Conservation (phyloP, 2,113 vertebrate genomes). For the Psophia crepitans region DNA sequence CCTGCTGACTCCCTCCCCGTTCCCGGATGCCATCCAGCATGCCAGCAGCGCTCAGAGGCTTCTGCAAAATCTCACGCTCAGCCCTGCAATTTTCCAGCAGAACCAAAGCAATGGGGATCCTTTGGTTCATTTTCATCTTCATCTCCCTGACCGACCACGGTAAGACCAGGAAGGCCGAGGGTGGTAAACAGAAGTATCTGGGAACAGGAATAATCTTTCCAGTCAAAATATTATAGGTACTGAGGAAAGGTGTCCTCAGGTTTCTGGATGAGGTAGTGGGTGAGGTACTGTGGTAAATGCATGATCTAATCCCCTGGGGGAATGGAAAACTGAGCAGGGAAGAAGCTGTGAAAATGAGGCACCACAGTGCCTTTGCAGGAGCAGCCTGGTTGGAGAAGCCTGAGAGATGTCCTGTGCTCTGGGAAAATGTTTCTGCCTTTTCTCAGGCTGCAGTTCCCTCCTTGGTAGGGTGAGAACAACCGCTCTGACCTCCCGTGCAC, state of each 20-base stretch:
- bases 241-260: background rate
- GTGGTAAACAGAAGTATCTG: background rate
- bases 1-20: background rate
- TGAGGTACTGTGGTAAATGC: background rate
- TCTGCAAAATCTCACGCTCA: background rate
- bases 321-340: background rate
- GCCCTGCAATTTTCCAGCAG: background rate
- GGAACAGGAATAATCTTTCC: background rate
- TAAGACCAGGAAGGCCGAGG: constrained; percentile 18
- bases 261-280: background rate
- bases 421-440: background rate
- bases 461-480: background rate
- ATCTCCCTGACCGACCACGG: background rate
- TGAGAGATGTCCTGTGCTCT: background rate
- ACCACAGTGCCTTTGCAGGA: background rate
- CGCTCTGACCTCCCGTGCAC: rapidly evolving
- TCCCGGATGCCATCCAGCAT: background rate
- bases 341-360: background rate
- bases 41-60: background rate
- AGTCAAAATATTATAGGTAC: background rate
- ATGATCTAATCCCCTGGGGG: background rate
- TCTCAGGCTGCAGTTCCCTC: background rate
- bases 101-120: constrained; percentile 12
- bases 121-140: background rate
- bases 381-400: background rate